Conservation (phyloP, 2,113 vertebrate species). For the Planiliza haematocheilus region DNA sequence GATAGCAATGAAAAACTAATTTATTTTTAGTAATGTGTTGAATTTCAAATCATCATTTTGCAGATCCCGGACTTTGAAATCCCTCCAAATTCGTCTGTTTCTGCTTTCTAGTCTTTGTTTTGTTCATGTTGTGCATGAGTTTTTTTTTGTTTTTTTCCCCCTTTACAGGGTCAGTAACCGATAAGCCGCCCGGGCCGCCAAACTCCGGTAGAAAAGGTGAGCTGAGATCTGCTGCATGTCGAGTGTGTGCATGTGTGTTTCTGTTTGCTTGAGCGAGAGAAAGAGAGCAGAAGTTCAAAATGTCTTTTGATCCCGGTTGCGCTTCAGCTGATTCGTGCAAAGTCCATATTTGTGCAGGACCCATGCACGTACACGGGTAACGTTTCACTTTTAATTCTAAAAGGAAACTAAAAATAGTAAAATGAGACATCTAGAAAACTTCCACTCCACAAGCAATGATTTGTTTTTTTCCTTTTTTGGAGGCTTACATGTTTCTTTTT, state of each 20-base stretch:
- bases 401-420: conserved; percentile 3
- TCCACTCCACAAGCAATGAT: too few species aligned
- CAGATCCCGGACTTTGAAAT: not conserved
- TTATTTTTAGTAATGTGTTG: not conserved
- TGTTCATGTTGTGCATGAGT: conserved; percentile 52
- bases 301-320: conserved; percentile 40
- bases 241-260: conserved; percentile 48
- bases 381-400: not conserved
- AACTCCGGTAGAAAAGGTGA: conserved; percentile 98
- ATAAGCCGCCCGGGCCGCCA: conserved; percentile 92
- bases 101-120: conserved; percentile 5
- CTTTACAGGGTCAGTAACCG: conserved; percentile 93
- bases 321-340: conserved; percentile 35
- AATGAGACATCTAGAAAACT: not conserved
- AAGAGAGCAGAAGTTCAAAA: conserved; percentile 24
- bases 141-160: conserved; percentile 4
- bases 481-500: not conserved
- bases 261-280: conserved; percentile 24
- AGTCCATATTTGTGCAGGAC: conserved; percentile 59
- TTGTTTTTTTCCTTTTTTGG: not conserved
- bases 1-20: not conserved
- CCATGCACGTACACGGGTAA: not conserved
- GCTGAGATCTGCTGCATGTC: conserved; percentile 84
- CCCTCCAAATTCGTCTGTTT: not conserved
- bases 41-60: not conserved